Evolutionary conservation across 2,113 vertebrate species (phyloP).

Genomic region (Regulus satrapa): DNA sequence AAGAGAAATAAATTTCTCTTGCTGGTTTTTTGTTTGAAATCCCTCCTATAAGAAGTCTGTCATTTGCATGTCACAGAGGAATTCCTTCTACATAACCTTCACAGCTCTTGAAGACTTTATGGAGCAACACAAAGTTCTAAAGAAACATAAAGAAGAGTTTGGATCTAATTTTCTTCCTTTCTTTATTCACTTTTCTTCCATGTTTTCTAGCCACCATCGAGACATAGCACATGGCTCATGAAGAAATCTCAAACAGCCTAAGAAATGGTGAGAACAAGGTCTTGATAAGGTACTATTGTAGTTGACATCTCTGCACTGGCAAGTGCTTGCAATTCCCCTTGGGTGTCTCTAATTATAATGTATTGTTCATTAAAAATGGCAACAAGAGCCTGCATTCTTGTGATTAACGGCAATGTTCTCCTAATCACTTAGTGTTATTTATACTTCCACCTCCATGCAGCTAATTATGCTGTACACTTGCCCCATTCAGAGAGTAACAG

Average conservation of each 20-base stretch:
- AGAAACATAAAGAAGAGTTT: not conserved
- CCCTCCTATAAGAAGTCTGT: not conserved
- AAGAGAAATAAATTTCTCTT: not conserved
- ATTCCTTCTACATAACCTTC: not conserved
- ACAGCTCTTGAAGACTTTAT: not conserved
- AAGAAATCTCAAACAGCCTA: not conserved
- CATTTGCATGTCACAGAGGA: not conserved
- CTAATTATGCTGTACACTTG: not conserved
- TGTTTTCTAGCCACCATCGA: not conserved
- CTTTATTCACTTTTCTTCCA: not conserved
- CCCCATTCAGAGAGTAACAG: not conserved
- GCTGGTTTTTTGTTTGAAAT: not conserved
- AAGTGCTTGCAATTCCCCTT: not conserved
- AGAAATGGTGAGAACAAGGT: not conserved
- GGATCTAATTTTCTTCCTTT: not conserved
- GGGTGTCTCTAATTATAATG: slow-evolving; percentile 4
- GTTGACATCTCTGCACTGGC: not conserved
- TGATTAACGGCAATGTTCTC: slow-evolving; percentile 10
- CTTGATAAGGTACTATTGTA: not conserved
- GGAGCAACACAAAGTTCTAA: not conserved
- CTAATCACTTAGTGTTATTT: slow-evolving; percentile 50
- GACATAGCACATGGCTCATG: not conserved
- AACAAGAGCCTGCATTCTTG: not conserved
- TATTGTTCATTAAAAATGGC: slow-evolving; percentile 42
- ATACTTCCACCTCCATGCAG: not conserved